Conservation (phyloP, 1,140 invertebrate genomes). For the Brachionus rubens region DNA sequence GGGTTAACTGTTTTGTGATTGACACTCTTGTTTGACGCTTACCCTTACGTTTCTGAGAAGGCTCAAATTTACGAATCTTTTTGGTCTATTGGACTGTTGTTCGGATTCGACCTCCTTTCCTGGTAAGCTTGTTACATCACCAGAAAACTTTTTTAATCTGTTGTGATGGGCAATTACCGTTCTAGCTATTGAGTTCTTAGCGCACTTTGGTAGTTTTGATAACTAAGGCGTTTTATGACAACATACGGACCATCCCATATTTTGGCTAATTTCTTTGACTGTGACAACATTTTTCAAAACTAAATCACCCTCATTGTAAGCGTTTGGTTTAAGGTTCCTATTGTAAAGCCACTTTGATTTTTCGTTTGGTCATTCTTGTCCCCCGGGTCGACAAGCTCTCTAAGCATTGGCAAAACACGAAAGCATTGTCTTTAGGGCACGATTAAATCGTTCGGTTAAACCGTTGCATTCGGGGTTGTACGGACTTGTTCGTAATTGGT, state of each 20-base stretch:
- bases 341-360: not conserved
- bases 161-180: not conserved
- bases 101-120: too few species aligned
- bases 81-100: too few species aligned
- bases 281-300: not conserved
- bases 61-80: too few species aligned
- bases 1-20: too few species aligned
- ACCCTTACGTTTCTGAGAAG: too few species aligned
- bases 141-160: not conserved
- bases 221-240: not conserved
- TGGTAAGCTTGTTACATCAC: not conserved
- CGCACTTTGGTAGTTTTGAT: not conserved
- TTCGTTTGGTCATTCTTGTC: not conserved
- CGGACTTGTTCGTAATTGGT: conserved; percentile 48
- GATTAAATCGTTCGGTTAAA: conserved; percentile 46
- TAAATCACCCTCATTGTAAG: not conserved
- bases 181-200: not conserved
- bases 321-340: not conserved
- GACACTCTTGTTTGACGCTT: too few species aligned
- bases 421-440: not conserved
- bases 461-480: conserved; percentile 50
- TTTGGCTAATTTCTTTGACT: not conserved
- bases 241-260: conserved; percentile 5
- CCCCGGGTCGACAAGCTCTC: too few species aligned
- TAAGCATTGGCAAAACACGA: not conserved